These are phyloP conservation scores for Drosophila murphyi DNA, from an alignment of 1,140 invertebrate species.

Conservation along the genomic window DNA sequence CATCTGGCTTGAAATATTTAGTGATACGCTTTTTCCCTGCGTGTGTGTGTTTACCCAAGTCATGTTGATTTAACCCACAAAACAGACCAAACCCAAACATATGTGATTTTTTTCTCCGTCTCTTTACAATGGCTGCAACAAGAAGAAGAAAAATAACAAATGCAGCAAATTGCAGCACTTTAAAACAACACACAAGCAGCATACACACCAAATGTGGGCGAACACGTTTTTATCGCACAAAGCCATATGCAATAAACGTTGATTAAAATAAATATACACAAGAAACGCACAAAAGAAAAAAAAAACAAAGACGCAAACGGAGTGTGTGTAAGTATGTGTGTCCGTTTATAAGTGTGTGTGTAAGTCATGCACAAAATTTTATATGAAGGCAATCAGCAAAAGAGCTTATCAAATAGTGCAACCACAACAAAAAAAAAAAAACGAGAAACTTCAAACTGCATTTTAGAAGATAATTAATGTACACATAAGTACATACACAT, in stretches of 20 bases:
- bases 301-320: constrained; percentile 39
- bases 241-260: constrained; percentile 81
- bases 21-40: constrained; percentile 44
- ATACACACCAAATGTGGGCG: constrained; percentile 68
- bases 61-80: constrained; percentile 74
- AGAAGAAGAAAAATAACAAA: constrained; percentile 19
- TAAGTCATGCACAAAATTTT: constrained; percentile 20
- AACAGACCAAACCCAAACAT: constrained; percentile 61
- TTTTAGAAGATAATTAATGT: constrained; percentile 20
- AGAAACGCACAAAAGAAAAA: constrained; percentile 34
- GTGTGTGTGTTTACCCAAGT: constrained; percentile 56
- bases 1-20: constrained; percentile 9
- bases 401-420: constrained; percentile 42
- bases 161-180: constrained; percentile 64
- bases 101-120: constrained; percentile 59
- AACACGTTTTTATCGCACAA: constrained; percentile 79
- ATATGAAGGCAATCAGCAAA: constrained; percentile 43
- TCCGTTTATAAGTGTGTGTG: constrained; percentile 20
- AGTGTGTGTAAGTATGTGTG: constrained; percentile 2
- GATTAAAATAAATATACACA: constrained; percentile 75
- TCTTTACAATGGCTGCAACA: constrained; percentile 19
- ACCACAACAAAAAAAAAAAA: constrained; percentile 28
- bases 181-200: constrained; percentile 41
- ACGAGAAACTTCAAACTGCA: constrained; percentile 47
- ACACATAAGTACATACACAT: not conserved